These are phyloP conservation scores for Diorhabda carinulata DNA, from an alignment of 1,140 invertebrate genomes.

Conservation along the genomic window DNA sequence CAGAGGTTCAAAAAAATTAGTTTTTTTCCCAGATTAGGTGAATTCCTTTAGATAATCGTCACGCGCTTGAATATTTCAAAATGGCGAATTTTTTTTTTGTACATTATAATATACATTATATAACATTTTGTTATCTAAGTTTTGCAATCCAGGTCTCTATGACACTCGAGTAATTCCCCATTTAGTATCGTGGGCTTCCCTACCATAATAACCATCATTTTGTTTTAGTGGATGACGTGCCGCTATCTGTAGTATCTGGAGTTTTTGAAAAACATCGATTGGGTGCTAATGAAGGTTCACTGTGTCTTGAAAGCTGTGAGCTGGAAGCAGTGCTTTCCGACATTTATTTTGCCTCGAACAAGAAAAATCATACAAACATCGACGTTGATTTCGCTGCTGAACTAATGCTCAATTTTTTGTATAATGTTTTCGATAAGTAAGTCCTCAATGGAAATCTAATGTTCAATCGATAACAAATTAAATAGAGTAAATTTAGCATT, in stretches of 20 bases:
- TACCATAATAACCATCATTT: slow-evolving; percentile 21
- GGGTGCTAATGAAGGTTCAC: slow-evolving; percentile 55
- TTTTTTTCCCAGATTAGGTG: too few species aligned
- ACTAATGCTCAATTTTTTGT: slow-evolving; percentile 57
- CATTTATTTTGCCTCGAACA: slow-evolving; percentile 61
- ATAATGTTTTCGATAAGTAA: slow-evolving; percentile 64
- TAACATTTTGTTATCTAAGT: too few species aligned
- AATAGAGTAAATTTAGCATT: too few species aligned
- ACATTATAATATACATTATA: too few species aligned
- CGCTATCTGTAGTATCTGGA: slow-evolving; percentile 50
- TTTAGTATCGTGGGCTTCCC: background rate
- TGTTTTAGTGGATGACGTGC: slow-evolving; percentile 59
- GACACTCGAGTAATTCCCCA: background rate
- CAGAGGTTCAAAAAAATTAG: too few species aligned
- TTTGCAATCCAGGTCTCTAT: background rate
- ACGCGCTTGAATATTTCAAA: too few species aligned
- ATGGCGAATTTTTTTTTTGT: too few species aligned
- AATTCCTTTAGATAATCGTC: too few species aligned
- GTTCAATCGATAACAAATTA: too few species aligned
- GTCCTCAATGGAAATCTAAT: background rate
- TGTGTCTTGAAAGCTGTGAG: slow-evolving; percentile 56
- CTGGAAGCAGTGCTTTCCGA: slow-evolving; percentile 60
- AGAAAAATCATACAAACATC: slow-evolving; percentile 53
- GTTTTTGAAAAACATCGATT: slow-evolving; percentile 62
- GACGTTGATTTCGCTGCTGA: slow-evolving; percentile 57